Evolutionary conservation across 2,888 invertebrate species (phyloP).

Genomic region (Zootermopsis nevadensis): DNA sequence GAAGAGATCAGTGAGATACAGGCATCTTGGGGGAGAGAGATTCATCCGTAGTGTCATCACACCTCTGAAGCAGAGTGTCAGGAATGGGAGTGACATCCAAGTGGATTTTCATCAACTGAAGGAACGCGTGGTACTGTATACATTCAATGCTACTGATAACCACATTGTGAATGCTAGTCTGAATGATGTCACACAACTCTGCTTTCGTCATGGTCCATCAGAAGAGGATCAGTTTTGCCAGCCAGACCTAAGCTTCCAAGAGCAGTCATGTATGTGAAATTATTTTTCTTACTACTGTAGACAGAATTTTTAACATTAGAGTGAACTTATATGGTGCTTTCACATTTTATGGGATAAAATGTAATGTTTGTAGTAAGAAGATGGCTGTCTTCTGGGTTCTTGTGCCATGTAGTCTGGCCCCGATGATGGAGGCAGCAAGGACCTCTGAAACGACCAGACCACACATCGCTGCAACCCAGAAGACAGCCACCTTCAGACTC

Average conservation of each 20-base stretch:
- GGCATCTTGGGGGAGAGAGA: background rate
- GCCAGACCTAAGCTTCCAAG: conserved; percentile 79
- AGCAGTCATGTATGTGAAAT: conserved; percentile 66
- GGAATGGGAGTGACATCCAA: background rate
- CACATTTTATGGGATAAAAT: too few species aligned
- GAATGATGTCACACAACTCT: conserved; percentile 81
- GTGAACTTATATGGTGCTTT: too few species aligned
- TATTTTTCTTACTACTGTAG: background rate
- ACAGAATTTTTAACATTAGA: too few species aligned
- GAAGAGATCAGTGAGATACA: conserved; percentile 9
- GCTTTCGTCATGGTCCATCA: conserved; percentile 64
- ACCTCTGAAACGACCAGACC: too few species aligned
- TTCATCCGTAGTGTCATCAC: conserved; percentile 29
- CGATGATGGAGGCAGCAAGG: too few species aligned
- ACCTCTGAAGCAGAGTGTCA: conserved; percentile 1
- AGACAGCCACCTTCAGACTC: too few species aligned
- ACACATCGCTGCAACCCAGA: too few species aligned
- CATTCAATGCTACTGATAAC: conserved; percentile 79
- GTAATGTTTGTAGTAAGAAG: too few species aligned
- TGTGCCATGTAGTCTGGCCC: too few species aligned
- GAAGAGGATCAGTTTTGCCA: conserved; percentile 69
- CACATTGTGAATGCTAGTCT: conserved; percentile 83
- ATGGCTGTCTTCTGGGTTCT: too few species aligned
- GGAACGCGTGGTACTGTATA: conserved; percentile 81
- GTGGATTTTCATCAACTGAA: conserved; percentile 61